Evolutionary conservation across 37 sponge, comb jelly and placozoan species (phyloP).

Genomic region (Halisarca cf. caerulea): DNA sequence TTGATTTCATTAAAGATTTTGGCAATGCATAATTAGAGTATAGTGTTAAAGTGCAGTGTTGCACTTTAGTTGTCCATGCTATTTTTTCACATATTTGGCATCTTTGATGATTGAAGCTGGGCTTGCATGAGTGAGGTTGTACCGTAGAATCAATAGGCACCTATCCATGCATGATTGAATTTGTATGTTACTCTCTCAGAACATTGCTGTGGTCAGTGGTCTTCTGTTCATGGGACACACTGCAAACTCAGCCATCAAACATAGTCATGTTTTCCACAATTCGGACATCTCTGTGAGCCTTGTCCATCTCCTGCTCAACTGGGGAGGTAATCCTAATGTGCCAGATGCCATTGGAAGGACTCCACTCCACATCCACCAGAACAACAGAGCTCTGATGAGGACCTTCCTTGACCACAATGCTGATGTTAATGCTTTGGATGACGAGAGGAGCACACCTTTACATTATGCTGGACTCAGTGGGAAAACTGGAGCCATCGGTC

Average conservation of each 20-base stretch:
- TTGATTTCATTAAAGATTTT: too few relatives aligned
- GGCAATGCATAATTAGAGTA: too few relatives aligned
- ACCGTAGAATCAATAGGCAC: too few relatives aligned
- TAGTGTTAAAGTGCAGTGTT: too few relatives aligned
- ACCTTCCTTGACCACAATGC: neutral
- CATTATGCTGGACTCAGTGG: constrained; percentile 3
- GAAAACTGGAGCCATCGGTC: neutral
- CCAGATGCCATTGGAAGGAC: constrained; percentile 4
- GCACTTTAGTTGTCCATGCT: too few relatives aligned
- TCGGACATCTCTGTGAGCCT: neutral
- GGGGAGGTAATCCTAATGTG: constrained; percentile 29
- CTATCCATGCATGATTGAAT: too few relatives aligned
- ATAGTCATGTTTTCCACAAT: neutral
- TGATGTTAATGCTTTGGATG: neutral
- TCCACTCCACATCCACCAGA: constrained; percentile 11
- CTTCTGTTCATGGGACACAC: constrained; percentile 9
- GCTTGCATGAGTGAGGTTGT: too few relatives aligned
- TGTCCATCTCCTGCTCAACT: constrained; percentile 23
- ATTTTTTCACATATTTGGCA: too few relatives aligned
- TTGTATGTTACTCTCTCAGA: too few relatives aligned
- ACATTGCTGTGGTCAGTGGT: neutral
- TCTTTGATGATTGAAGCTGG: too few relatives aligned
- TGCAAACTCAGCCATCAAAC: constrained; percentile 1
- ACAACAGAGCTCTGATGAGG: neutral
- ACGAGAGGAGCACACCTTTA: neutral